Evolutionary conservation across 1,140 invertebrate genomes (phyloP), one percentile per base, ranked within the genome.

Genomic region (Hypothenemus hampei): DNA sequence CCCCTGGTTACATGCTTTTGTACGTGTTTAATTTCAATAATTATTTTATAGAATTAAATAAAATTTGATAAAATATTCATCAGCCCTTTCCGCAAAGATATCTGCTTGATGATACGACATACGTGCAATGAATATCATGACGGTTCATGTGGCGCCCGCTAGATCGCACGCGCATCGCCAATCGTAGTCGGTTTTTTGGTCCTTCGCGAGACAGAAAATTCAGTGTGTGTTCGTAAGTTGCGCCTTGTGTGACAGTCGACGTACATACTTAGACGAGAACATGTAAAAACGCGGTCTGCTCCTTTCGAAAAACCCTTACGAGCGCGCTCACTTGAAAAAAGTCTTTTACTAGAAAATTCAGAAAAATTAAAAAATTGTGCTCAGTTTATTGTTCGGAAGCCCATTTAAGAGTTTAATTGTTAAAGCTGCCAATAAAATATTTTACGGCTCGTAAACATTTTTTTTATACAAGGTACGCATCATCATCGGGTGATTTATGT

Each of bases 111-210:
- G 45, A 49, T 55, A 24, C 57, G 55, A 57, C 55, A 57, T 46
- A 61, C 60, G 60, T 55, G 22, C 15, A 48, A 35, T 41, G 43
- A 31, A 40, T 41, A 29, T 36, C 50, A 37, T 19, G 39, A 55
- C 48, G 56, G 50, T 65, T 66, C 54, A 51, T 29, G 24, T 24
- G 48, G 39, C 45, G 36, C 61, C 62, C 69, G 68, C 63, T 69
- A 69, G 68, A 69, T 68, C 66, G 69, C 69, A 67, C 65, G 68
- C 68, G 68, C 69, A 60, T 70, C 64, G 65, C 51, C 59, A 62
- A 65, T 65, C 60, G 46, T 29, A 62, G 59, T 65, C 64, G 68
- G 58, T 59, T 56, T 54, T 44, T 52, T 13, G 61, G 58, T 39
- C 57, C 41, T 44, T 58, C 61, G 63, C 62, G 59, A 63, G 45